Conservation (phyloP, 2,113 vertebrate genomes). For the Gymnarchus niloticus region DNA sequence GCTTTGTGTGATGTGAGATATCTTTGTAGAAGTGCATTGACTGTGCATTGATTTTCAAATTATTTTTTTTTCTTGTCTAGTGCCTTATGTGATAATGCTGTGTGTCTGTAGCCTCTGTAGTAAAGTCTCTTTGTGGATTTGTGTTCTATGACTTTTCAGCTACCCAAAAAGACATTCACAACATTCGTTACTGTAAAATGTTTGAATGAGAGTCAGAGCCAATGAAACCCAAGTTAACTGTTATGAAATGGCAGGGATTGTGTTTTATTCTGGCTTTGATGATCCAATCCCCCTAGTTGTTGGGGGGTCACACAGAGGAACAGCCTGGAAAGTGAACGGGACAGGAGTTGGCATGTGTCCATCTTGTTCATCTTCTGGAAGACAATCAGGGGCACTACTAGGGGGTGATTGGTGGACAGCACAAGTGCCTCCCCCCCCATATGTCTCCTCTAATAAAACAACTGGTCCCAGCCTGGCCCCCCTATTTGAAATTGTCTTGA, state of each 20-base stretch:
- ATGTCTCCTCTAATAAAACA: no score
- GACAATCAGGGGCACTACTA: no score
- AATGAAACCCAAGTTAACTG: background rate
- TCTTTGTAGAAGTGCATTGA: slow-evolving; percentile 37
- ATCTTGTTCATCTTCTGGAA: background rate
- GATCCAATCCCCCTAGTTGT: background rate
- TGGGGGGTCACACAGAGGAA: background rate
- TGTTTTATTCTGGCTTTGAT: background rate
- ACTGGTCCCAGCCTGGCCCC: no score
- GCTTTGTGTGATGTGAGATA: slow-evolving; percentile 44
- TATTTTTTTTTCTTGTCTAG: background rate
- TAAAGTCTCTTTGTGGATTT: background rate
- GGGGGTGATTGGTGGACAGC: no score
- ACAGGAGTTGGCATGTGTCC: background rate
- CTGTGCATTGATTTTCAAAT: background rate
- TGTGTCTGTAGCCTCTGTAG: background rate
- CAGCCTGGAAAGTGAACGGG: background rate
- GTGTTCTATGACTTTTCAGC: background rate
- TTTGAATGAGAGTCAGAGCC: background rate
- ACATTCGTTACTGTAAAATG: background rate
- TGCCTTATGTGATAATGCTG: background rate
- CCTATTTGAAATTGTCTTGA: no score
- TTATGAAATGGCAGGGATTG: background rate
- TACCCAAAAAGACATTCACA: background rate
- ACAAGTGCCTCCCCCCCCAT: no score